Evolutionary conservation across 2,888 invertebrate genomes (phyloP).

Genomic region (Lycaena phlaeas): DNA sequence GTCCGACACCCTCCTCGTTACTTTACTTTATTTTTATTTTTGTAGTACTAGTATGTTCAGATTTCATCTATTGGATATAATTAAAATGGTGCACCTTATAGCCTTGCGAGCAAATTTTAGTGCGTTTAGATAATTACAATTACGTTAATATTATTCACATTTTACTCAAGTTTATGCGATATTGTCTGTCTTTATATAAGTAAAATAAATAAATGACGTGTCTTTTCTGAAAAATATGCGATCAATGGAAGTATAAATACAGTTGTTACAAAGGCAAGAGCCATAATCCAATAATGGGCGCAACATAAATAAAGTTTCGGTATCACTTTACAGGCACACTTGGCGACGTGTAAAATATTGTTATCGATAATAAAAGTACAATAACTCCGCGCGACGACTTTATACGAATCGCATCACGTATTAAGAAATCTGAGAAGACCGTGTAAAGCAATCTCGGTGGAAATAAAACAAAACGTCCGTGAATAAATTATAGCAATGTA

Average conservation of each 20-base stretch:
- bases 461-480: conserved; percentile 59
- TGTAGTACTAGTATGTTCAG: too few species aligned
- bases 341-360: conserved; percentile 67
- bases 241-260: conserved; percentile 8
- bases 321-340: conserved; percentile 47
- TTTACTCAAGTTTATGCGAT: too few species aligned
- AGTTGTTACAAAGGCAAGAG: conserved; percentile 36
- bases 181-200: too few species aligned
- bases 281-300: conserved; percentile 23
- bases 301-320: conserved; percentile 47
- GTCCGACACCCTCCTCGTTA: too few species aligned
- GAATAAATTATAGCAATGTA: conserved; percentile 70
- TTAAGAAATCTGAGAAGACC: conserved; percentile 60
- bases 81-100: too few species aligned
- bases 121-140: too few species aligned
- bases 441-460: conserved; percentile 53
- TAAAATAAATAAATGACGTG: too few species aligned
- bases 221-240: too few species aligned
- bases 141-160: too few species aligned
- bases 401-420: conserved; percentile 59
- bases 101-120: too few species aligned
- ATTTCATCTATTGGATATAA: too few species aligned
- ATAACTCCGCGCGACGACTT: conserved; percentile 49
- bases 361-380: conserved; percentile 57
- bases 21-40: too few species aligned